phyloP scores from a whole-genome alignment of 2,888 invertebrate species.

The Drosophila quinaria region DNA sequence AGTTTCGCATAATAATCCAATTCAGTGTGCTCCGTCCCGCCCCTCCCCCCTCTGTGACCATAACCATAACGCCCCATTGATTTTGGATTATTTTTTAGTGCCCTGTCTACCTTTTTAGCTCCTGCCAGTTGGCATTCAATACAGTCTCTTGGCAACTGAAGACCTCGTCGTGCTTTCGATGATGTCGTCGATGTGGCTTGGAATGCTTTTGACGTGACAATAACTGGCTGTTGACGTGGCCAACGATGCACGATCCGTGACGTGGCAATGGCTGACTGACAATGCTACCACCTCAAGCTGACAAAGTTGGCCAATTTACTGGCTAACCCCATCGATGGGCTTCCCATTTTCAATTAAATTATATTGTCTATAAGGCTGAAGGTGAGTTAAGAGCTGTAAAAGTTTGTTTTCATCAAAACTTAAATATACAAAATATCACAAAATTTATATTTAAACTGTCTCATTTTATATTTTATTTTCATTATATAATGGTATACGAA shows the following conservation, averaged over 20 bases:
- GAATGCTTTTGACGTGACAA: slow-evolving; percentile 61
- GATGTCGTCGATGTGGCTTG: slow-evolving; percentile 16
- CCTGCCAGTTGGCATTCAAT: slow-evolving; percentile 28
- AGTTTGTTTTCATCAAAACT: neutral
- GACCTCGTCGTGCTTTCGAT: slow-evolving; percentile 9
- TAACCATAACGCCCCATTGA: slow-evolving; percentile 78
- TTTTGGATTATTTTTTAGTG: slow-evolving; percentile 81
- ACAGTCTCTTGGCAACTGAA: slow-evolving; percentile 28
- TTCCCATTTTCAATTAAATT: slow-evolving; percentile 15
- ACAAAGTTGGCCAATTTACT: slow-evolving; percentile 10
- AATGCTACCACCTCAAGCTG: slow-evolving; percentile 3
- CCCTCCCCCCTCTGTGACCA: slow-evolving; percentile 26
- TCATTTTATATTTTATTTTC: too few relatives aligned
- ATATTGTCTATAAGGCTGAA: neutral
- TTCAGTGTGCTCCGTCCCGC: slow-evolving; percentile 36
- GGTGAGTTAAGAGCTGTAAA: neutral
- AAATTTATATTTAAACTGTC: too few relatives aligned
- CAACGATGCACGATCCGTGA: slow-evolving; percentile 47
- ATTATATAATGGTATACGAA: too few relatives aligned
- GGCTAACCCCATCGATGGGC: slow-evolving; percentile 3
- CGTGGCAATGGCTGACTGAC: slow-evolving; percentile 34
- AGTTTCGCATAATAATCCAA: slow-evolving; percentile 79
- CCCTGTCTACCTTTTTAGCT: slow-evolving; percentile 71
- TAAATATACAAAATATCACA: neutral
- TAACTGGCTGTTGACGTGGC: slow-evolving; percentile 51